Conservation (phyloP, 2,113 vertebrate genomes). For the Dasyprocta punctata region DNA sequence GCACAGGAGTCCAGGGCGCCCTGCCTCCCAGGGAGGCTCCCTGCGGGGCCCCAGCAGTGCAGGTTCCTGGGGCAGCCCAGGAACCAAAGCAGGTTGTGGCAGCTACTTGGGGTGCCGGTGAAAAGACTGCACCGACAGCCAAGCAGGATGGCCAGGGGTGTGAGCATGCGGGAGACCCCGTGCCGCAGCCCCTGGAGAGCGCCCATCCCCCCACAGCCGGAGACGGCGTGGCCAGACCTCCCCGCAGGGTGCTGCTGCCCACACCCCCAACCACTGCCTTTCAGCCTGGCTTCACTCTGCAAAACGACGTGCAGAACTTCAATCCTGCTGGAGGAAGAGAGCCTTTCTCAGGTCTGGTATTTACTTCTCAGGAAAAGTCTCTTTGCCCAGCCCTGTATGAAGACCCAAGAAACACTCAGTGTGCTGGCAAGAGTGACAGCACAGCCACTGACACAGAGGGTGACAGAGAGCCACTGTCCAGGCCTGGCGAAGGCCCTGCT, state of each 20-base stretch:
- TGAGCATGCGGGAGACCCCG: constrained; percentile 43
- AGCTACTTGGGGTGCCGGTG: constrained; percentile 75
- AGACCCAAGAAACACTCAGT: constrained; percentile 80
- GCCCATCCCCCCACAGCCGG: constrained; percentile 65
- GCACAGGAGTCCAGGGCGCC: constrained; percentile 18
- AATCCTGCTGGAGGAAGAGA: constrained; percentile 71
- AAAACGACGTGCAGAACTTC: constrained; percentile 81
- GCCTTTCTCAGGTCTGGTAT: constrained; percentile 73
- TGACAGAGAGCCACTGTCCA: constrained; percentile 77
- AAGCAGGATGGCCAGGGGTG: constrained; percentile 71
- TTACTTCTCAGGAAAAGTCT: constrained; percentile 81
- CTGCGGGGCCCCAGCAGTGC: constrained; percentile 45
- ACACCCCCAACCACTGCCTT: constrained; percentile 87
- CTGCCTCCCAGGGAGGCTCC: neutral
- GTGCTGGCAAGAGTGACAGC: constrained; percentile 76
- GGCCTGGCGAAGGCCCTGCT: constrained; percentile 77
- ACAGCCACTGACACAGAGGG: constrained; percentile 70
- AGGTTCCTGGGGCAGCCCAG: constrained; percentile 56
- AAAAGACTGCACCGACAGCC: neutral
- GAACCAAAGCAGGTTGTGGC: constrained; percentile 74
- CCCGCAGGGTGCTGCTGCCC: constrained; percentile 88
- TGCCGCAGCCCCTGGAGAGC: constrained; percentile 69
- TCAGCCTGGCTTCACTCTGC: constrained; percentile 79
- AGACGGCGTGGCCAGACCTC: constrained; percentile 81
- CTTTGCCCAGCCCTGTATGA: constrained; percentile 75